Evolutionary conservation across 2,797 vertebrate genomes (phyloP).

Genomic region (Taenioides sp.): DNA sequence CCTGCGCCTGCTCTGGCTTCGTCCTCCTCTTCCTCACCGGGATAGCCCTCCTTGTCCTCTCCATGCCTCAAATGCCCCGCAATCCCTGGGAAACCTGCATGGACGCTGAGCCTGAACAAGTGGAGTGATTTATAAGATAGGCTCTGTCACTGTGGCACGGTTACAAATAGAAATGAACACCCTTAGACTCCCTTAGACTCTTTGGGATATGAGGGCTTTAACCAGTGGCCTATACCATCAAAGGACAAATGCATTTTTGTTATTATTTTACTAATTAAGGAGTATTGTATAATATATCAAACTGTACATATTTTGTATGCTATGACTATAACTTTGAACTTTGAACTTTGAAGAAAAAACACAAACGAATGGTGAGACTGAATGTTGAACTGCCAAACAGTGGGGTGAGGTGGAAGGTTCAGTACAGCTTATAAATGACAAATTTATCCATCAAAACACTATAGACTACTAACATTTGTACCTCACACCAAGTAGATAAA

Average conservation of each 20-base stretch:
- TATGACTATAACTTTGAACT: slow-evolving; percentile 15
- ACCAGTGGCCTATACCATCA: background rate
- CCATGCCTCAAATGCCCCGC: slow-evolving; percentile 94
- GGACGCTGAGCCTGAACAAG: slow-evolving; percentile 89
- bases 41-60: slow-evolving; percentile 86
- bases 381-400: slow-evolving; percentile 67
- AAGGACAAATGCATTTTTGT: background rate
- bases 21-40: slow-evolving; percentile 89
- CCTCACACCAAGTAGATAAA: background rate
- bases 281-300: slow-evolving; percentile 52
- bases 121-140: slow-evolving; percentile 54
- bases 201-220: background rate
- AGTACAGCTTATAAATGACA: background rate
- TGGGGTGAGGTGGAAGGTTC: background rate
- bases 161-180: slow-evolving; percentile 1
- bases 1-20: slow-evolving; percentile 87
- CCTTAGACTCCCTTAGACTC: background rate
- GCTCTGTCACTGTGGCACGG: background rate
- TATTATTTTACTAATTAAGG: slow-evolving; percentile 16
- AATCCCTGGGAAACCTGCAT: slow-evolving; percentile 98
- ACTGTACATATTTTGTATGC: slow-evolving; percentile 60
- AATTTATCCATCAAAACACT: background rate
- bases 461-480: background rate
- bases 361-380: slow-evolving; percentile 33
- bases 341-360: background rate